A percentile compares a stretch with the other conserved stretches of the same genome.
Evolutionary conservation across 2,113 vertebrate species (phyloP).

Genomic region (Ctenomys sociabilis): DNA sequence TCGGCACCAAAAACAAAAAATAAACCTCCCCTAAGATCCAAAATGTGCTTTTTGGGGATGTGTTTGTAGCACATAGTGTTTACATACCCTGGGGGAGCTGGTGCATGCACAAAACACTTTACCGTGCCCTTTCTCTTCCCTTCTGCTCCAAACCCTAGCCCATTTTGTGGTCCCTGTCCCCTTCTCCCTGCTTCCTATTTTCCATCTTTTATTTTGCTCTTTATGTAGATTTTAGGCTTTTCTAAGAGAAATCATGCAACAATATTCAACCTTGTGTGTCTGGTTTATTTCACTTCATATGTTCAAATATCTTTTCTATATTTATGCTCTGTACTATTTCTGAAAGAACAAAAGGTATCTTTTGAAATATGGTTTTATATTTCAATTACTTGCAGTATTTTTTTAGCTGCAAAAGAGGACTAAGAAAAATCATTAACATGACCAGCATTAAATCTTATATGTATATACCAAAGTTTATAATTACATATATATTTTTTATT

Average conservation of each 20-base stretch:
- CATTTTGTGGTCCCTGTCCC: background rate
- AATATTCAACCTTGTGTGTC: background rate
- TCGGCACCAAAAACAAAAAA: too few relatives aligned
- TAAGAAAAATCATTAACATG: slow-evolving; percentile 2
- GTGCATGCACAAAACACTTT: background rate
- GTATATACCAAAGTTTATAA: background rate
- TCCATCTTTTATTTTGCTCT: background rate
- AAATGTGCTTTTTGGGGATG: background rate
- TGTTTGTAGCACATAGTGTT: background rate
- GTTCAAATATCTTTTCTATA: background rate
- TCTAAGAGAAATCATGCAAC: background rate
- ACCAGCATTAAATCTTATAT: background rate
- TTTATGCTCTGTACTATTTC: background rate
- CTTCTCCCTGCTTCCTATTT: background rate
- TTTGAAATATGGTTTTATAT: background rate
- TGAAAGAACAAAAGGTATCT: background rate
- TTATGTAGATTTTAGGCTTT: background rate
- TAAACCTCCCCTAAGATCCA: background rate
- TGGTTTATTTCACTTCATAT: background rate
- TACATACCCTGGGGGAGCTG: background rate
- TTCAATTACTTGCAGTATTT: background rate
- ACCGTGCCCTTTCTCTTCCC: background rate
- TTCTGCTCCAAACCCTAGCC: background rate
- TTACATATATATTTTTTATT: background rate
- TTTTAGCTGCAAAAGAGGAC: slow-evolving; percentile 8